A percentile compares a stretch with the other conserved stretches of the same genome.
Conservation (phyloP, 2,797 vertebrate genomes). For the Crenichthys baileyi region DNA sequence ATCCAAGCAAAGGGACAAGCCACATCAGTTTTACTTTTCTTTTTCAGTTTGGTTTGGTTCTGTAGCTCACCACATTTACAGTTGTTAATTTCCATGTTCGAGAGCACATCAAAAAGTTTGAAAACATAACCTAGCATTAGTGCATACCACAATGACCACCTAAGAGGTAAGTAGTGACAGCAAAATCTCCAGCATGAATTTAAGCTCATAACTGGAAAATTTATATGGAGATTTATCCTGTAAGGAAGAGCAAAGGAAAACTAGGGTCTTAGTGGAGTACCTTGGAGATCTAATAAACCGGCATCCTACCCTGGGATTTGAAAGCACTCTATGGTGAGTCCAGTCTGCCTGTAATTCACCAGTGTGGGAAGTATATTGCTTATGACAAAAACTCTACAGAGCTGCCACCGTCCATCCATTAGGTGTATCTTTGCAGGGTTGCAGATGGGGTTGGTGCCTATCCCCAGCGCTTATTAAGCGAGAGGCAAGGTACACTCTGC, state of each 20-base stretch:
- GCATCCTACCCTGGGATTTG: background rate
- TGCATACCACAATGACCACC: background rate
- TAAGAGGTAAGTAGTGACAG: background rate
- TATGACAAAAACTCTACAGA: background rate
- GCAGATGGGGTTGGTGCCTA: background rate
- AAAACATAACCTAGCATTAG: background rate
- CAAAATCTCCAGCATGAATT: background rate
- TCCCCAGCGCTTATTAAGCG: background rate
- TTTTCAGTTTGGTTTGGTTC: background rate
- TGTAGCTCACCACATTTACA: background rate
- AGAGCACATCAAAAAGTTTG: background rate
- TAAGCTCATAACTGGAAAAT: background rate
- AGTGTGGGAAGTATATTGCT: too few species aligned
- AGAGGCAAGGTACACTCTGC: background rate
- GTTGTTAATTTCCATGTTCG: background rate
- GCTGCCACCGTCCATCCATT: background rate
- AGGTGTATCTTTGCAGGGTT: background rate
- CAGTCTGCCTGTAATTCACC: background rate
- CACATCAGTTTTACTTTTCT: background rate
- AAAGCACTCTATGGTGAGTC: background rate
- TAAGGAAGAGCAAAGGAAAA: background rate
- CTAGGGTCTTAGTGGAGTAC: background rate
- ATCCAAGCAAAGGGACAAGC: background rate
- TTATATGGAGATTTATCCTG: background rate
- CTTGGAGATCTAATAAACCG: background rate